Conservation (phyloP, 2,113 vertebrate species). For the Marcusenius ussheri region DNA sequence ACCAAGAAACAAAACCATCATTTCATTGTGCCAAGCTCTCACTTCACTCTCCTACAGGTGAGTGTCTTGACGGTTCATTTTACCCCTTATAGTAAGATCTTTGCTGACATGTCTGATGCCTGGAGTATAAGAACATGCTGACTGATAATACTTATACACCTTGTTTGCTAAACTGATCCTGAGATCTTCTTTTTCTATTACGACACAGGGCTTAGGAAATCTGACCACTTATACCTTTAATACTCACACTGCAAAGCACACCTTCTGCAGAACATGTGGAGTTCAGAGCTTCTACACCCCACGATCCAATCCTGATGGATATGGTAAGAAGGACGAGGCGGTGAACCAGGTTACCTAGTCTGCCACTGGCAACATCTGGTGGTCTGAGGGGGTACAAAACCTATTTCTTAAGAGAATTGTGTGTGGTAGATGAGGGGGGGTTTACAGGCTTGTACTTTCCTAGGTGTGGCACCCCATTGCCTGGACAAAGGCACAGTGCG, state of each 20-base stretch:
- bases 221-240: conserved; percentile 89
- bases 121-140: neutral
- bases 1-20: conserved; percentile 91
- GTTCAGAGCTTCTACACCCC: conserved; percentile 94
- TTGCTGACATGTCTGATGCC: neutral
- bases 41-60: conserved; percentile 84
- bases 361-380: neutral
- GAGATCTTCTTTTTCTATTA: conserved; percentile 16
- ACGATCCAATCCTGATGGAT: conserved; percentile 87
- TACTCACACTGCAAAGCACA: conserved; percentile 80
- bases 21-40: conserved; percentile 80
- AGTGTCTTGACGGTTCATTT: conserved; percentile 28
- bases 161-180: neutral
- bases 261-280: conserved; percentile 90
- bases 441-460: neutral
- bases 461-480: conserved; percentile 86
- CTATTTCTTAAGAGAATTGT: neutral
- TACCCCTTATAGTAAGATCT: neutral
- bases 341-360: neutral
- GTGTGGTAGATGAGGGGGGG: neutral
- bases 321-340: conserved; percentile 62
- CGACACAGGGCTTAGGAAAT: conserved; percentile 71
- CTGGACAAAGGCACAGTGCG: conserved; percentile 79
- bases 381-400: neutral
- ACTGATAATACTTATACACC: neutral